Base-by-base conservation (phyloP, 2,113 vertebrate species). In the Terrapene triunguis region DNA sequence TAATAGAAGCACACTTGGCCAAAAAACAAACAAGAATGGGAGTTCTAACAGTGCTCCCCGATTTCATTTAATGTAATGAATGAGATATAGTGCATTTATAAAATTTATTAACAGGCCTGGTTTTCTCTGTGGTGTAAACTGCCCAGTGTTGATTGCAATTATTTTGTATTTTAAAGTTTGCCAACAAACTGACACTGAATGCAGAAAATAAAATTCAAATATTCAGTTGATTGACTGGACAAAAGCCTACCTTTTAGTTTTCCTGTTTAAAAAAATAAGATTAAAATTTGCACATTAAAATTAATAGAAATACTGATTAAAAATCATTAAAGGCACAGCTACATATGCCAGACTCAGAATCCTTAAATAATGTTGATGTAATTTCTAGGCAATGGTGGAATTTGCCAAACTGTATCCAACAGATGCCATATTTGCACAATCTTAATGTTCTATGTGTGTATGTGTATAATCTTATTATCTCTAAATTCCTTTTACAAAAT, bases 381-480 rank as follows among this genome's bases (percentile, higher is more conserved):
- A 78, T 48, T 82, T 78, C 55, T 3, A 78, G 5, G 7, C 48
- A 48, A n/a, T 0, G 22, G 11, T 32, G 53, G 55, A 74, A 50
- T 54, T 65, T 54, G 82, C 53, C 62, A 0, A 0, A 0, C 4
- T 54, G 53, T 29, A n/a, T 22, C 84, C 47, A 65, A 27, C 25
- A 80, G 42, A 50, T 4, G 38, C 19, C 32, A 59, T 80, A 72
- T 62, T 78, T 78, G 6, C 29, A 74, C 65, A 65, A 72, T 10
- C 76, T 88, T 25, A 38, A 14, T 12, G 51, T 65, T 96, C 85
- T 38, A n/a, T 38, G 47, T n/a, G 47, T 29, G 1, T 50, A 17
- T 19, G 55, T 82, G 53, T 47, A 6, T 62, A 62, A 29, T 81
- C 69, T 59, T 76, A 82, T 65, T 74, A 62, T 85, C 48, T 53